A percentile compares a stretch with the other conserved stretches of the same genome.
Conservation (phyloP, 2,888 invertebrate genomes). For the Nephrotoma appendiculata region DNA sequence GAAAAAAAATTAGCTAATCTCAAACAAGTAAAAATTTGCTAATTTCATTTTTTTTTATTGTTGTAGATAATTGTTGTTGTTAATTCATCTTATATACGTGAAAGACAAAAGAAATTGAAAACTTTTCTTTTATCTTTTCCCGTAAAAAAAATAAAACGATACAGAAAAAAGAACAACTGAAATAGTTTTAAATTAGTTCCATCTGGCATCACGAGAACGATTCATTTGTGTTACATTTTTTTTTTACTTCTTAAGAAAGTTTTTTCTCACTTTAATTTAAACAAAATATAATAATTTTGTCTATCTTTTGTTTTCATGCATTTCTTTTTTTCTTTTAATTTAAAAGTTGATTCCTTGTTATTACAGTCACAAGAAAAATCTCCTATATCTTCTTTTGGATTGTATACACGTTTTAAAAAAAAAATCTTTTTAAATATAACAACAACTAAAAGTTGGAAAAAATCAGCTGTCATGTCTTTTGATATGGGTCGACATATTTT, state of each 20-base stretch:
- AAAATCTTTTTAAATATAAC: not conserved
- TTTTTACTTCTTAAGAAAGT: not conserved
- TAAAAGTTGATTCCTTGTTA: not conserved
- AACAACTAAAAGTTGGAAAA: conserved; percentile 8
- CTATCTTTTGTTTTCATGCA: not conserved
- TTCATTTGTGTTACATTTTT: not conserved
- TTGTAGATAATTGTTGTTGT: not conserved
- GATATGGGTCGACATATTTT: conserved; percentile 29
- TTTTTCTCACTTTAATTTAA: not conserved
- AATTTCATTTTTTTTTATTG: not conserved
- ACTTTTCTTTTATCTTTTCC: conserved; percentile 1
- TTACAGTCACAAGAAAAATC: not conserved
- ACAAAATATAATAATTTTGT: not conserved
- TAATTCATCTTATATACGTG: not conserved
- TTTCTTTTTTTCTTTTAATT: not conserved
- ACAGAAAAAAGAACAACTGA: not conserved
- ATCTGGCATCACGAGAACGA: conserved; percentile 4
- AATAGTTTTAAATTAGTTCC: conserved; percentile 4
- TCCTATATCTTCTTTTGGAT: not conserved
- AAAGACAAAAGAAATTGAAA: not conserved
- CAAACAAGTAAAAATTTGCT: not conserved
- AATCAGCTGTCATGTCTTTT: conserved; percentile 36
- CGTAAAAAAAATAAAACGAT: not conserved
- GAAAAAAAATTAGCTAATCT: not conserved
- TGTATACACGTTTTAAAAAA: not conserved